phyloP scores from a whole-genome alignment of 2,113 vertebrate genomes.

The Eulemur macaco region DNA sequence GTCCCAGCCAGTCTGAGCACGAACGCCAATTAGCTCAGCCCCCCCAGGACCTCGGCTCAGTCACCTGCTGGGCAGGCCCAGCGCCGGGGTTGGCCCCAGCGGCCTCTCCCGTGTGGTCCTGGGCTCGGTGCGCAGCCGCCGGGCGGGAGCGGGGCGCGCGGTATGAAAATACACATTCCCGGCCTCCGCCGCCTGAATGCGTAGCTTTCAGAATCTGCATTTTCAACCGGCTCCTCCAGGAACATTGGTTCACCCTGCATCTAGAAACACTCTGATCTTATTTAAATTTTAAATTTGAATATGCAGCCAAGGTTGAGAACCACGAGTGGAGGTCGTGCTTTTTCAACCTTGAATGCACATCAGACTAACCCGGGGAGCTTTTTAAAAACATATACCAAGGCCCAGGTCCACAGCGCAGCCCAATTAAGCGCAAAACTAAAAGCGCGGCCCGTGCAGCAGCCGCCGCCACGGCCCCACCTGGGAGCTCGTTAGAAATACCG shows the following conservation, averaged over 20 bases:
- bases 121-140: neutral
- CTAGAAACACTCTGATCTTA: constrained; percentile 69
- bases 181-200: neutral
- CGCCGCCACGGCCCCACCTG: neutral
- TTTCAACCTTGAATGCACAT: neutral
- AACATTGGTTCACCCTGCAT: constrained; percentile 82
- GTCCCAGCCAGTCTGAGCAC: constrained; percentile 60
- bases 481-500: constrained; percentile 74
- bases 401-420: neutral
- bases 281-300: constrained; percentile 86
- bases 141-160: rapidly evolving
- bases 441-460: neutral
- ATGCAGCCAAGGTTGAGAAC: neutral
- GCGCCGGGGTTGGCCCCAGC: constrained; percentile 79
- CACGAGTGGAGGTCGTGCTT: neutral
- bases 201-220: neutral
- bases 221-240: constrained; percentile 76
- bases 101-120: constrained; percentile 6
- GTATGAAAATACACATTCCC: neutral
- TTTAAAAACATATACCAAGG: neutral
- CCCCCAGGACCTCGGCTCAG: constrained; percentile 59
- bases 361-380: neutral
- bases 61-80: constrained; percentile 68
- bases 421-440: neutral
- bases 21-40: constrained; percentile 50